phyloP scores from a whole-genome alignment of 2,797 vertebrate genomes.

The Hydrocynus forskahlii region DNA sequence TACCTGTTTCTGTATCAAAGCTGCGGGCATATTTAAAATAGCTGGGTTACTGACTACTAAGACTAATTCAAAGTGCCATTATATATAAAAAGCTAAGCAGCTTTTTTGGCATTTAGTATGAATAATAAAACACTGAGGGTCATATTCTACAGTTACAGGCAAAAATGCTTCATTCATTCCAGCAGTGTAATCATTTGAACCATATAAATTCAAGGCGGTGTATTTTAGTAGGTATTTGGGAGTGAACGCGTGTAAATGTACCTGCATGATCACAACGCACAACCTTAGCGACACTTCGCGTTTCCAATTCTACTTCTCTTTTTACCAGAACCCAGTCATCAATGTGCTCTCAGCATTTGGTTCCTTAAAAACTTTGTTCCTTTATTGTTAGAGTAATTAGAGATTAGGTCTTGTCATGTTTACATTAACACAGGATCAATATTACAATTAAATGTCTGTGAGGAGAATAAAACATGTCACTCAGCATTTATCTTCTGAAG shows the following conservation, averaged over 20 bases:
- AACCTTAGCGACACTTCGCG: neutral
- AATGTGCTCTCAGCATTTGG: neutral
- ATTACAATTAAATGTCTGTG: too few species aligned
- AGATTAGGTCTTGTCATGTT: too few species aligned
- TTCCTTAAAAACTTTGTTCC: constrained; percentile 17
- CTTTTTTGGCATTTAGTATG: neutral
- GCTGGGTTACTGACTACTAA: neutral
- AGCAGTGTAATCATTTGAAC: neutral
- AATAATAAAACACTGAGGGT: neutral
- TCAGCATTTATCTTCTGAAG: too few species aligned
- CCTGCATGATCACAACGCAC: neutral
- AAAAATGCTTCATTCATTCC: neutral
- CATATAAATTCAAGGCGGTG: too few species aligned
- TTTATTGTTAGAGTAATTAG: neutral
- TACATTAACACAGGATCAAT: too few species aligned
- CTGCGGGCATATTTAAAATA: neutral
- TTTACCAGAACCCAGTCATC: constrained; percentile 9
- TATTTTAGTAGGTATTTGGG: too few species aligned
- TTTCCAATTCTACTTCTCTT: constrained; percentile 16
- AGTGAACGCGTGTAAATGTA: neutral
- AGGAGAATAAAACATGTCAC: too few species aligned
- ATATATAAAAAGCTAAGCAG: neutral
- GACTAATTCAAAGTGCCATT: neutral
- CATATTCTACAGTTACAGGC: neutral
- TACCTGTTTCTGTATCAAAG: neutral